Evolutionary conservation across 2,113 vertebrate genomes (phyloP).

Genomic region (Zosterops borbonicus): DNA sequence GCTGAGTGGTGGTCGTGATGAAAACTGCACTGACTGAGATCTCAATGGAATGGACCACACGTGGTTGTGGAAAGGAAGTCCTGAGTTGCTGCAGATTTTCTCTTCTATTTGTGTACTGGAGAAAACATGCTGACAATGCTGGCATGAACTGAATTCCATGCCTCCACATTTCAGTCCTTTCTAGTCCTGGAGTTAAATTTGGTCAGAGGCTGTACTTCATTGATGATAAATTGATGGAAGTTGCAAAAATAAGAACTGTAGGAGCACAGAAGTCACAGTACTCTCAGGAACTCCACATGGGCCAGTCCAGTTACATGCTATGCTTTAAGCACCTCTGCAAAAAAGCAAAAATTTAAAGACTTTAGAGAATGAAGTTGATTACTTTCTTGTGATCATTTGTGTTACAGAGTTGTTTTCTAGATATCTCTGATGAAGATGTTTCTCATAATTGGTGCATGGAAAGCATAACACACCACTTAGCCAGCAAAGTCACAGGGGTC

Average conservation of each 20-base stretch:
- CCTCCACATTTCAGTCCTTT: background rate
- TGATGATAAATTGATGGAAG: background rate
- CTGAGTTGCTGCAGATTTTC: fast-evolving
- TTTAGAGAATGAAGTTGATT: background rate
- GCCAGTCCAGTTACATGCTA: background rate
- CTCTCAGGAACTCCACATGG: background rate
- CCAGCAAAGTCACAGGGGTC: background rate
- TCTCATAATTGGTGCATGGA: background rate
- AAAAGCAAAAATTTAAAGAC: background rate
- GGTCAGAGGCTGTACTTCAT: background rate
- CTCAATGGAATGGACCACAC: background rate
- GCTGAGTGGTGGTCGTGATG: background rate
- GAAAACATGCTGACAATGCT: background rate
- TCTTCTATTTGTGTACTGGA: background rate
- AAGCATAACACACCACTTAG: background rate
- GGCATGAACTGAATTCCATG: background rate
- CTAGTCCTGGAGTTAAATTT: background rate
- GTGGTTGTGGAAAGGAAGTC: background rate
- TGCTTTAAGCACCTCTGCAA: background rate
- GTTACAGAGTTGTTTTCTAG: background rate
- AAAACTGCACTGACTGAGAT: background rate
- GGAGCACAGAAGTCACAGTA: background rate
- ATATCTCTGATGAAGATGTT: background rate
- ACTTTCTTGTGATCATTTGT: background rate
- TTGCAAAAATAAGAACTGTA: background rate